These are phyloP conservation scores for Athene cunicularia DNA, from an alignment of 2,113 vertebrate species.

Conservation along the genomic window DNA sequence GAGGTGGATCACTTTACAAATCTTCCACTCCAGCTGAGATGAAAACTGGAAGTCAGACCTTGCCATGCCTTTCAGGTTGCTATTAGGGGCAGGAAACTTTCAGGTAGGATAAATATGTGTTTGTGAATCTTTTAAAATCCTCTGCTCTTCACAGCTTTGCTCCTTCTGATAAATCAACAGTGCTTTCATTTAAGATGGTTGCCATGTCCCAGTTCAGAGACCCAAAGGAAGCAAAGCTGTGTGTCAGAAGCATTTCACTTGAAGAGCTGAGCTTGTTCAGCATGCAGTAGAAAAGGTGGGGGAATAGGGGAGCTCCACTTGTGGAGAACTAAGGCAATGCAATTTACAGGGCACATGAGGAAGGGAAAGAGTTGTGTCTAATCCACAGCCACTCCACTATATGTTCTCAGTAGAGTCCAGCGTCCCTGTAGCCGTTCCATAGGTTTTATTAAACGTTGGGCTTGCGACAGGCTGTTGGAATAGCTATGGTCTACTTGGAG, in stretches of 20 bases:
- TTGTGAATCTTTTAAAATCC: not conserved
- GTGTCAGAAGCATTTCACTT: not conserved
- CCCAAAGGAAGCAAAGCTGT: not conserved
- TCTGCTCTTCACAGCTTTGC: not conserved
- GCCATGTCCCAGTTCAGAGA: not conserved
- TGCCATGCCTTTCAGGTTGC: not conserved
- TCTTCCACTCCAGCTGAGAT: not conserved
- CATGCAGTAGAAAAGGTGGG: not conserved
- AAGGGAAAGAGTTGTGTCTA: not conserved
- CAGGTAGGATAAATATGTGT: not conserved
- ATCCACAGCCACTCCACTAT: not conserved
- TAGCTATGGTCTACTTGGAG: not conserved
- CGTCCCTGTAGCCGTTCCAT: not conserved
- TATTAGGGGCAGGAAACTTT: not conserved
- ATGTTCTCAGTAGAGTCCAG: not conserved
- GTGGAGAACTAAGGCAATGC: not conserved
- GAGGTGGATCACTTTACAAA: not conserved
- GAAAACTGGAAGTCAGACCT: not conserved
- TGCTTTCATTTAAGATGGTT: not conserved
- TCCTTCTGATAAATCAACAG: not conserved
- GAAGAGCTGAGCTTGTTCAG: not conserved
- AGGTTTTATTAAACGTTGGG: not conserved
- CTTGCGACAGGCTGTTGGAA: not conserved
- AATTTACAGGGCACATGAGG: not conserved
- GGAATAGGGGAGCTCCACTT: not conserved